These are phyloP conservation scores for Onychomys torridus DNA, from an alignment of 2,797 vertebrate genomes.

Conservation along the genomic window DNA sequence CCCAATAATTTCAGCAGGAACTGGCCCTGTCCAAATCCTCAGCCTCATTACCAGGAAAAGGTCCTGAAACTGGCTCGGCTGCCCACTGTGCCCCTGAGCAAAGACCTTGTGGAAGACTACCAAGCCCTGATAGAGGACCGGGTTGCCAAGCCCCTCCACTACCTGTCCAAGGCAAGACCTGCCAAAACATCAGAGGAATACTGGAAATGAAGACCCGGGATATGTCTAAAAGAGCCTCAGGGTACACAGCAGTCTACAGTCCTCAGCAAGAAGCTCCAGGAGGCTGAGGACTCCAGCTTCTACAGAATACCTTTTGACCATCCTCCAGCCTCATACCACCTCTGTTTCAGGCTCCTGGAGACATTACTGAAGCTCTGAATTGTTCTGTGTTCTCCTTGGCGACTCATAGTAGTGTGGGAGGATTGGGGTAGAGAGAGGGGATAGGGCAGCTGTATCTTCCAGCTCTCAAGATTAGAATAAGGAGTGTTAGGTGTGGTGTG, in stretches of 20 bases:
- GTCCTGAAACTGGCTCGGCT: conserved; percentile 60
- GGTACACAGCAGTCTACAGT: no score
- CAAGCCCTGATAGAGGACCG: conserved; percentile 53
- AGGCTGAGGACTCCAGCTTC: neutral
- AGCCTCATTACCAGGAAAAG: conserved; percentile 70
- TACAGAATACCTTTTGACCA: neutral
- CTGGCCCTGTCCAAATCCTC: conserved; percentile 73
- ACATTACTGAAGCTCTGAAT: neutral
- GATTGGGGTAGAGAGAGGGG: no score
- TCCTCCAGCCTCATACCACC: neutral
- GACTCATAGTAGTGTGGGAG: neutral
- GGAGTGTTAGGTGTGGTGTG: neutral
- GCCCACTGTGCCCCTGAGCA: conserved; percentile 51
- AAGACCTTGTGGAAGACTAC: conserved; percentile 74
- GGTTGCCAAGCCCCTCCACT: conserved; percentile 3
- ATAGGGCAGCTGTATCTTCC: neutral
- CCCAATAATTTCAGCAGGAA: conserved; percentile 4
- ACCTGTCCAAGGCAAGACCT: neutral
- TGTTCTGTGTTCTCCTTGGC: conserved; percentile 48
- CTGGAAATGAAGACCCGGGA: conserved; percentile 2
- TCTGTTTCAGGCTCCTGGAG: conserved; percentile 33
- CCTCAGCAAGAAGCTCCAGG: neutral
- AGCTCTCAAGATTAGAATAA: neutral
- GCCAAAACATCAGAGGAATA: neutral
- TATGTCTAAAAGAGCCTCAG: neutral